Conservation (phyloP, 1,140 invertebrate species). For the Papilio glaucus region DNA sequence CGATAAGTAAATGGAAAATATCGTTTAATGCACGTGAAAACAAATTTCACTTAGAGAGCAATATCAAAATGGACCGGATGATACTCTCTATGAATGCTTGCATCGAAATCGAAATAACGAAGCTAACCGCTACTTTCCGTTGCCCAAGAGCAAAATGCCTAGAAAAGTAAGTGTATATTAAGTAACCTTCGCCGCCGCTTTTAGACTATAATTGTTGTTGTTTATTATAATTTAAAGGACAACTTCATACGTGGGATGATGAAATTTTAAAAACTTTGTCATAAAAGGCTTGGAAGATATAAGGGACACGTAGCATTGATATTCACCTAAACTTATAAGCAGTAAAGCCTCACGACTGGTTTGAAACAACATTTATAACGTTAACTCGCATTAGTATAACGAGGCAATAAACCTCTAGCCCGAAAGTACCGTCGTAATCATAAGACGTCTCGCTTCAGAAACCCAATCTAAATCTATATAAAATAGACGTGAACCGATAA, state of each 20-base stretch:
- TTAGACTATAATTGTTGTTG: neutral
- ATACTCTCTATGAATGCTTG: constrained; percentile 63
- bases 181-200: constrained; percentile 32
- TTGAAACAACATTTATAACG: constrained; percentile 15
- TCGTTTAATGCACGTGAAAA: constrained; percentile 63
- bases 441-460: constrained; percentile 24
- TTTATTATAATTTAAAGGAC: no score
- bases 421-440: constrained; percentile 14
- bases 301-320: neutral
- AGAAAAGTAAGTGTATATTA: constrained; percentile 47
- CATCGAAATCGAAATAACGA: constrained; percentile 59
- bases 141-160: constrained; percentile 51
- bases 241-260: no score
- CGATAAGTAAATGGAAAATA: constrained; percentile 50
- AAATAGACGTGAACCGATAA: constrained; percentile 29
- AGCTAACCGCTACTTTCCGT: constrained; percentile 68
- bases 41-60: constrained; percentile 75
- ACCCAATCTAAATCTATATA: constrained; percentile 24
- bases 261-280: no score
- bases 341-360: constrained; percentile 2
- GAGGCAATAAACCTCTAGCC: constrained; percentile 22
- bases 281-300: no score
- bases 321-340: neutral
- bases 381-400: constrained; percentile 30
- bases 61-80: constrained; percentile 77